phyloP scores from a whole-genome alignment of 2,113 vertebrate genomes.

The Triplophysa siluroides region DNA sequence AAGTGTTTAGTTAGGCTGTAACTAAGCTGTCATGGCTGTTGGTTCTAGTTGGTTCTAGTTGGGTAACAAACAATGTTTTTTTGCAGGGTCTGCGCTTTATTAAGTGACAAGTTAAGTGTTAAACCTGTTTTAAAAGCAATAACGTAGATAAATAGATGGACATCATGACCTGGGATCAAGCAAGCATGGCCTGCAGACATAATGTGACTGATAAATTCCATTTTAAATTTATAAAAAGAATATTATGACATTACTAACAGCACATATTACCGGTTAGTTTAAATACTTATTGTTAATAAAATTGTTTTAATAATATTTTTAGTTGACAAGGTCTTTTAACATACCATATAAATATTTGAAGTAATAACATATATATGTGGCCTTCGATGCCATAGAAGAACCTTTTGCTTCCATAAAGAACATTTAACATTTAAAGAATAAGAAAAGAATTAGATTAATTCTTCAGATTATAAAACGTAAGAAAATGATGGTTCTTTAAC shows the following conservation, averaged over 20 bases:
- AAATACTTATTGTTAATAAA: not conserved
- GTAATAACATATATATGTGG: too few species aligned
- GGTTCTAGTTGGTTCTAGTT: not conserved
- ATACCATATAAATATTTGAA: not conserved
- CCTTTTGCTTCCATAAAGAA: too few species aligned
- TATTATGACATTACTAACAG: too few species aligned
- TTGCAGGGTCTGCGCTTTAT: not conserved
- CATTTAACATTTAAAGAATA: too few species aligned
- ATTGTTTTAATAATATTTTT: not conserved
- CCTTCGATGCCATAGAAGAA: too few species aligned
- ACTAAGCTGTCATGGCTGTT: not conserved
- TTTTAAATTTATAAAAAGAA: too few species aligned
- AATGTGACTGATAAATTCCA: not conserved
- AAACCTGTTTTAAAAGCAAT: not conserved
- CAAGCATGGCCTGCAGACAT: not conserved
- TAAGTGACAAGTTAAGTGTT: conserved; percentile 22
- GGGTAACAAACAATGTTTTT: not conserved
- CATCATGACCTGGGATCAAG: not conserved
- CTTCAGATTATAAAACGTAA: too few species aligned
- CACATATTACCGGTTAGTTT: too few species aligned
- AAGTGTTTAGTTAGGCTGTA: conserved; percentile 21
- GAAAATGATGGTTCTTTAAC: too few species aligned
- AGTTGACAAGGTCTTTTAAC: not conserved
- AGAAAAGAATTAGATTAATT: too few species aligned
- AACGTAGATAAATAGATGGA: not conserved